Percentiles rank a stretch among this genome's conserved stretches.
Evolutionary conservation across 1,140 invertebrate genomes (phyloP).

Genomic region (Drosophila leontia): DNA sequence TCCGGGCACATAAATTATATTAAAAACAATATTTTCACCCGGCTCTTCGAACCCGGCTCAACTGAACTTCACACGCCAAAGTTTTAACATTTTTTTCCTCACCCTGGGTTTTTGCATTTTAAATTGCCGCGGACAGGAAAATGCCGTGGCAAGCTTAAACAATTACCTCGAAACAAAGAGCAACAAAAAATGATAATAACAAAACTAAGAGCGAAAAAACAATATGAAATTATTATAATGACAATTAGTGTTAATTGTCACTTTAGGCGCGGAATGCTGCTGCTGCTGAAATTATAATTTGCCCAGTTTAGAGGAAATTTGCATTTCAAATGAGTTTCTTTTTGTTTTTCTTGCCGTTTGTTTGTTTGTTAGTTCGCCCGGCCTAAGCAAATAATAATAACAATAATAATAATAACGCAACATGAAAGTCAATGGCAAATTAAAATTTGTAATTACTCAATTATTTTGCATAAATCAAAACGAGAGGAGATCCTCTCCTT

Average conservation of each 20-base stretch:
- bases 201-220: conserved; percentile 45
- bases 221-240: conserved; percentile 83
- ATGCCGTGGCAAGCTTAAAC: conserved; percentile 76
- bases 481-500: conserved; percentile 30
- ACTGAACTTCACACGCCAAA: conserved; percentile 70
- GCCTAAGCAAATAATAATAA: conserved; percentile 63
- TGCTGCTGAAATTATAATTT: conserved; percentile 64
- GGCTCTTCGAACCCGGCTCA: conserved; percentile 60
- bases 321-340: conserved; percentile 77
- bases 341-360: conserved; percentile 30
- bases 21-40: conserved; percentile 74
- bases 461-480: conserved; percentile 71
- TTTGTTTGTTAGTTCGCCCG: conserved; percentile 36
- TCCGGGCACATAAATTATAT: conserved; percentile 60
- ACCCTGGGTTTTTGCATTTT: conserved; percentile 62
- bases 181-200: conserved; percentile 19
- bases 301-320: conserved; percentile 64
- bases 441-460: conserved; percentile 79
- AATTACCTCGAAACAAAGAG: conserved; percentile 63
- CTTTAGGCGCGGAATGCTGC: conserved; percentile 67
- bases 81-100: conserved; percentile 26
- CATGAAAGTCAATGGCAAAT: conserved; percentile 65
- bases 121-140: conserved; percentile 70
- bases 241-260: conserved; percentile 84
- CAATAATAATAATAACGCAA: conserved; percentile 41